Conservation (phyloP, 2,113 vertebrate genomes). For the Axis porcinus region DNA sequence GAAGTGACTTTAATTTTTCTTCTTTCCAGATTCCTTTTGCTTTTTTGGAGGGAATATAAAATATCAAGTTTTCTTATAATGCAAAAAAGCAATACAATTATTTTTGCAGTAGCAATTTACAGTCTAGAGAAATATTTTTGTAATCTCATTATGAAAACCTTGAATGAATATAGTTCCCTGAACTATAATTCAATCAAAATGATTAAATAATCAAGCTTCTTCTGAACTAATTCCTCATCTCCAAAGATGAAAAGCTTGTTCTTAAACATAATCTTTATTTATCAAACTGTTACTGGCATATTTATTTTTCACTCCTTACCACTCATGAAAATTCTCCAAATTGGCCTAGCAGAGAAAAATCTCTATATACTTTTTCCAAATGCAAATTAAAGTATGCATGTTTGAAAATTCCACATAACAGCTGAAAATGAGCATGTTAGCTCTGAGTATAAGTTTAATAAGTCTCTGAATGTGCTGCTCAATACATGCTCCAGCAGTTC, state of each 20-base stretch:
- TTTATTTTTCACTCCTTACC: neutral
- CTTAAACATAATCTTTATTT: neutral
- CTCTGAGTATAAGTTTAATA: neutral
- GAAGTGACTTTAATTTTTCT: neutral
- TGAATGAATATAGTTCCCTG: neutral
- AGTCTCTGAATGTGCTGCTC: neutral
- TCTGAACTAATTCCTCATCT: neutral
- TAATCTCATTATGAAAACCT: neutral
- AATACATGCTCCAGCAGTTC: neutral
- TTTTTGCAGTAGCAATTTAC: neutral
- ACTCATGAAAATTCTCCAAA: neutral
- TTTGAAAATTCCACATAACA: neutral
- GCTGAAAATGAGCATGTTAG: slow-evolving; percentile 17
- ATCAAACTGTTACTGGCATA: neutral
- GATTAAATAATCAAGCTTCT: neutral
- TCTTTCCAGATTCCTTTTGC: neutral
- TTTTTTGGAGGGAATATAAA: neutral
- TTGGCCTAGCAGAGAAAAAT: neutral
- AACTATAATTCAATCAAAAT: neutral
- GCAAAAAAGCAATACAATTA: neutral
- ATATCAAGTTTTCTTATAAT: neutral
- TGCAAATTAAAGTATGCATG: neutral
- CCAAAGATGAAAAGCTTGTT: neutral
- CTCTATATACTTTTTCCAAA: neutral
- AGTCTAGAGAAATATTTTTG: neutral